A percentile compares a stretch with the other conserved stretches of the same genome.
Conservation (phyloP, 2,888 invertebrate species). For the Eupithecia abbreviata region DNA sequence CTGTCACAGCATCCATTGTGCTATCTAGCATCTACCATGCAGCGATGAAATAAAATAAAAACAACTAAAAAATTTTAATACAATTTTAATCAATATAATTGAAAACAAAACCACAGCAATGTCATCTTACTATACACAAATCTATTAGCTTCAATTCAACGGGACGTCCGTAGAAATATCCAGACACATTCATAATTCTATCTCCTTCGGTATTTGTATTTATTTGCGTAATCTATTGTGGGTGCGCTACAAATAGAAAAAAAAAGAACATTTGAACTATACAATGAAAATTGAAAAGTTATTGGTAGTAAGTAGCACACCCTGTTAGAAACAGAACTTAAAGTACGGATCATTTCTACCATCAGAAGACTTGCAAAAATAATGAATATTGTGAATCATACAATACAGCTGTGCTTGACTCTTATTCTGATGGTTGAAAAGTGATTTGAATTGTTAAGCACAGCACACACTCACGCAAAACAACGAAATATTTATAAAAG, state of each 20-base stretch:
- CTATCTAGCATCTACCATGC: slow-evolving; percentile 66
- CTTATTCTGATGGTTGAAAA: slow-evolving; percentile 8
- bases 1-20: slow-evolving; percentile 38
- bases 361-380: background rate
- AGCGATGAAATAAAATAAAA: slow-evolving; percentile 68
- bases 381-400: background rate
- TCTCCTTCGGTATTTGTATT: slow-evolving; percentile 80
- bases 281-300: slow-evolving; percentile 18
- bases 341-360: slow-evolving; percentile 14
- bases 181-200: slow-evolving; percentile 46
- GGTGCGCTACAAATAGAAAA: slow-evolving; percentile 79
- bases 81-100: slow-evolving; percentile 73
- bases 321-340: slow-evolving; percentile 57
- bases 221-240: slow-evolving; percentile 78
- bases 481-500: slow-evolving; percentile 35
- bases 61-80: slow-evolving; percentile 72
- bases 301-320: slow-evolving; percentile 62
- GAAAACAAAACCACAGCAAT: slow-evolving; percentile 67
- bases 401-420: background rate
- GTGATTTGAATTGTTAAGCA: slow-evolving; percentile 27
- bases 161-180: slow-evolving; percentile 51
- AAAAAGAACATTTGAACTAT: slow-evolving; percentile 40
- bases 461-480: slow-evolving; percentile 39
- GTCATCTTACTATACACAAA: slow-evolving; percentile 51
- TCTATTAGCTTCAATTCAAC: slow-evolving; percentile 55